A percentile compares a stretch with the other conserved stretches of the same genome.
Conservation (phyloP, 1,140 invertebrate genomes). For the Apis dorsata region DNA sequence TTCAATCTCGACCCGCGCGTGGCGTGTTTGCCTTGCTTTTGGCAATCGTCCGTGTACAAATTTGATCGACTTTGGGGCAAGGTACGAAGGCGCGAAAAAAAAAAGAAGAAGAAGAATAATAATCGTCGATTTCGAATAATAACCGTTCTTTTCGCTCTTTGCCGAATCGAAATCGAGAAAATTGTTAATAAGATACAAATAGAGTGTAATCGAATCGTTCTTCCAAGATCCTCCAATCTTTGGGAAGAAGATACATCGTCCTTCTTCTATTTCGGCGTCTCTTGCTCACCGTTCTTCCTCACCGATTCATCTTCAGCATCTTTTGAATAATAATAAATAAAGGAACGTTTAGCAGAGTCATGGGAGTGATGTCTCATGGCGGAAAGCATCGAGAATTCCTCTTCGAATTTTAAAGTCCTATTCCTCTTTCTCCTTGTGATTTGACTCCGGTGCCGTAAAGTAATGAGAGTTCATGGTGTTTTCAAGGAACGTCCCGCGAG, state of each 20-base stretch:
- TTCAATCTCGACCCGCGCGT: constrained; percentile 42
- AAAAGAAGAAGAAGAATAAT: background rate
- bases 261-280: background rate
- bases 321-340: background rate
- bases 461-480: constrained; percentile 7
- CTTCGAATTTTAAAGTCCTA: background rate
- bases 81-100: background rate
- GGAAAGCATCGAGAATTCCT: background rate
- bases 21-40: constrained; percentile 55
- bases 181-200: too few relatives aligned
- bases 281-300: too few relatives aligned
- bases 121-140: background rate
- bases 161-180: too few relatives aligned
- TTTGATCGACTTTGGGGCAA: constrained; percentile 46
- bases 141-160: too few relatives aligned
- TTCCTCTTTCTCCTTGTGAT: background rate
- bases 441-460: background rate
- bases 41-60: constrained; percentile 55
- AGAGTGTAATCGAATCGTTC: too few relatives aligned
- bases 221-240: too few relatives aligned
- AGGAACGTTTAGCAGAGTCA: background rate
- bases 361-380: background rate
- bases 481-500: constrained; percentile 1
- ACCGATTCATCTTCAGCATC: background rate
- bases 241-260: too few relatives aligned